These are phyloP conservation scores for Columba livia DNA, from an alignment of 2,113 vertebrate species.

Conservation along the genomic window DNA sequence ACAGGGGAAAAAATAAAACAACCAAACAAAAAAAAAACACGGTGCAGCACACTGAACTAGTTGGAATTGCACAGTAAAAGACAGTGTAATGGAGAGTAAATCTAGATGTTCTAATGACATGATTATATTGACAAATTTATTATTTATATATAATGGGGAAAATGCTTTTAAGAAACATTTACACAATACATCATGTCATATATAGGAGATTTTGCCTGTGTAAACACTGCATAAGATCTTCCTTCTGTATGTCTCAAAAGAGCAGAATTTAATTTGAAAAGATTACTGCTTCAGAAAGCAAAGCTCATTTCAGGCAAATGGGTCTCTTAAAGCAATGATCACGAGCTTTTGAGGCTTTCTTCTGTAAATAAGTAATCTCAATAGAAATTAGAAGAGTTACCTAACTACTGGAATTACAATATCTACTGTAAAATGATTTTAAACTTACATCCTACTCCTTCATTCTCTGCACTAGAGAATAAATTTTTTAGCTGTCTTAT, in stretches of 20 bases:
- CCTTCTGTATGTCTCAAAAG: background rate
- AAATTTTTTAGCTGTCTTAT: background rate
- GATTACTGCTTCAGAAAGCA: background rate
- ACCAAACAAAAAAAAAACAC: accelerated
- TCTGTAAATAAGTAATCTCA: background rate
- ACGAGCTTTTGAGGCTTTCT: background rate
- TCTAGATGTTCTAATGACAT: background rate
- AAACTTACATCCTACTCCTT: background rate
- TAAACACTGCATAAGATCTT: background rate
- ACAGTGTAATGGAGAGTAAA: background rate
- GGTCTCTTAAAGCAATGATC: background rate
- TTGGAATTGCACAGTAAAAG: background rate
- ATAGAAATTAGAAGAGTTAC: background rate
- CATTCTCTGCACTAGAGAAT: background rate
- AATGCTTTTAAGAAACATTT: background rate
- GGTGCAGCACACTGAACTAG: background rate
- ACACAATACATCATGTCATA: background rate
- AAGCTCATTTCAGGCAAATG: background rate
- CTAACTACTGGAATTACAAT: background rate
- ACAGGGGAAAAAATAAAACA: background rate
- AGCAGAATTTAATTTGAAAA: background rate
- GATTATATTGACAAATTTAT: background rate
- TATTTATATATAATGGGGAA: background rate
- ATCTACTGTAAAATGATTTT: background rate
- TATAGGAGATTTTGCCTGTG: background rate